Evolutionary conservation across 2,888 invertebrate species (phyloP), one percentile per base, ranked within the genome.

Genomic region (Elmis aenea): DNA sequence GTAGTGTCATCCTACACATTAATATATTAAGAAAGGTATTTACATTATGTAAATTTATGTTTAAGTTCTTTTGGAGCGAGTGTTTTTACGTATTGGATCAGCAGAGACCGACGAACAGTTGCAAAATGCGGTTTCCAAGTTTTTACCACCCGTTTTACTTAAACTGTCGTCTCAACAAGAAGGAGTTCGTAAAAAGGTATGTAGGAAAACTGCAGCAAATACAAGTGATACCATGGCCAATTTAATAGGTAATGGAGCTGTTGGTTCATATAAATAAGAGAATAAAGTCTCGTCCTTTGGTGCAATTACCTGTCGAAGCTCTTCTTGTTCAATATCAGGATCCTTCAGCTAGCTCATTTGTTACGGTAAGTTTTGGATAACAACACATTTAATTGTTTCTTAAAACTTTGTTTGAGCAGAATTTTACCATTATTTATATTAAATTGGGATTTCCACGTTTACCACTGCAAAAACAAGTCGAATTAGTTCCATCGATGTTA

Each of bases 361-460:
- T 82, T 57, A 82, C 81, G 59, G 87, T 87, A 71, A 73, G 79
- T 73, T 11, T 27, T 25, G 12, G 1, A 4, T 4, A 12, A 20
- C 5, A 10, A n/a, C 9, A 33, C 11, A 34, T 26, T 39, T 33
- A 8, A 13, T 3, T 6, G 20, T 18, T 21, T 26, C 8, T 14
- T 25, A 12, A 20, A 14, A 12, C 16, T 13, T 20, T 32, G 20
- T 18, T 34, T 21, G 10, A n/a, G 11, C 72, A 92, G 85, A 95
- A 95, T 67, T 94, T 95, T 62, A 81, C 90, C 6, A 88, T 94
- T 36, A 89, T 95, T 54, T 95, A 94, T 63, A 84, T 95, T 44
- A 91, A 89, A 59, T 78, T 91, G 77, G 94, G 94, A 5, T 94
- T 81, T 68, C 90, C 92, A 1, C 74, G 94, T 32, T 68, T 93